Conservation (phyloP, 2,797 vertebrate genomes). For the Thalassophryne amazonica region DNA sequence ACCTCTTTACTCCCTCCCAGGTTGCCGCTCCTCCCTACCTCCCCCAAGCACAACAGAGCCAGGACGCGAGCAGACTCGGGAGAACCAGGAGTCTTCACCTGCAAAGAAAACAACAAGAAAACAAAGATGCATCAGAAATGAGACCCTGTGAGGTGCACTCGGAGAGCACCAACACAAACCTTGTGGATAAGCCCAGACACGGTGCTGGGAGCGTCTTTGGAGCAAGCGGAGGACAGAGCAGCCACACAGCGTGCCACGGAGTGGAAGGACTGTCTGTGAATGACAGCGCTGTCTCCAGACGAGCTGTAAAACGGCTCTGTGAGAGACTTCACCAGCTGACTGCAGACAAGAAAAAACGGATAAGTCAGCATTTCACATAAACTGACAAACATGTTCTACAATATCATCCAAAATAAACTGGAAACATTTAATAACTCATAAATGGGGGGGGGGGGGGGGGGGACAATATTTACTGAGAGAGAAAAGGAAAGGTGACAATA, state of each 20-base stretch:
- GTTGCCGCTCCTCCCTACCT: slow-evolving; percentile 84
- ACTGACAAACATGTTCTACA: too few relatives aligned
- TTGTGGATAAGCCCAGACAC: slow-evolving; percentile 83
- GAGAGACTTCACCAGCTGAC: slow-evolving; percentile 82
- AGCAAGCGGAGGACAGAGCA: slow-evolving; percentile 81
- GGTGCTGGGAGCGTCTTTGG: slow-evolving; percentile 78
- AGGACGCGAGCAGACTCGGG: slow-evolving; percentile 82
- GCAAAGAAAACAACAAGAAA: not conserved
- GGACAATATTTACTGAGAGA: too few relatives aligned
- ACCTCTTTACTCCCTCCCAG: slow-evolving; percentile 85
- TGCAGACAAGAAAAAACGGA: slow-evolving; percentile 23
- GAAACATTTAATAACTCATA: too few relatives aligned
- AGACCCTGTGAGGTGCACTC: not conserved
- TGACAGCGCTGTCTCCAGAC: slow-evolving; percentile 1
- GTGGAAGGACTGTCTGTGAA: slow-evolving; percentile 87
- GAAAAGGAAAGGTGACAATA: too few relatives aligned
- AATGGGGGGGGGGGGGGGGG: too few relatives aligned
- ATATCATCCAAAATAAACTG: too few relatives aligned
- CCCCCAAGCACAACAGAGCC: slow-evolving; percentile 87
- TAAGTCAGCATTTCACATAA: too few relatives aligned
- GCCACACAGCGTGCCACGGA: slow-evolving; percentile 89
- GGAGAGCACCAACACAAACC: slow-evolving; percentile 13
- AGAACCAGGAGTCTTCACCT: slow-evolving; percentile 78
- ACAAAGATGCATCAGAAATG: too few relatives aligned
- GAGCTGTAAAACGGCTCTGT: slow-evolving; percentile 75